Percentiles rank a stretch among this genome's conserved stretches.
These are phyloP conservation scores for Leuciscus idus DNA, from an alignment of 2,113 vertebrate genomes.

Conservation along the genomic window DNA sequence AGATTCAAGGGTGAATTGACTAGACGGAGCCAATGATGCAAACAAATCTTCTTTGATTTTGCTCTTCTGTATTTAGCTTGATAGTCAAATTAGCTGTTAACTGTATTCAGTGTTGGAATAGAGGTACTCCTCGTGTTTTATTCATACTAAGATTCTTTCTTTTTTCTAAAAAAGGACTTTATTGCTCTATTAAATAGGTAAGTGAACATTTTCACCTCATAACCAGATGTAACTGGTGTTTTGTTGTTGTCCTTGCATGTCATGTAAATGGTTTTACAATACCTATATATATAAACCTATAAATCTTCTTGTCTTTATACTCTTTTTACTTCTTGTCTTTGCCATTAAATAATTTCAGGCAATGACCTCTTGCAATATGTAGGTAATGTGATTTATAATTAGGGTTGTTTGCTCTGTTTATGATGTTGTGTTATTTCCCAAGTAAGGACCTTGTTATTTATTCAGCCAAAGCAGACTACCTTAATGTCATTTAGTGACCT, in stretches of 20 bases:
- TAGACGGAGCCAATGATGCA: background rate
- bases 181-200: conserved; percentile 58
- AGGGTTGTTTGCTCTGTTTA: conserved; percentile 6
- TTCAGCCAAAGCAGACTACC: conserved; percentile 41
- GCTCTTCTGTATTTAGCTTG: background rate
- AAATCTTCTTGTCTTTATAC: background rate
- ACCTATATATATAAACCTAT: background rate
- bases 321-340: background rate
- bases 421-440: conserved; percentile 29
- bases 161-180: conserved; percentile 26
- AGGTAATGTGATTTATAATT: background rate
- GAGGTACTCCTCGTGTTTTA: background rate
- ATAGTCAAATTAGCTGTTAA: background rate
- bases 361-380: background rate
- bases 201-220: conserved; percentile 50
- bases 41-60: background rate
- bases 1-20: background rate
- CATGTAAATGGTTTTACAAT: conserved; percentile 19
- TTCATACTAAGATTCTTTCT: background rate
- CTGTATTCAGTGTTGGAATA: background rate
- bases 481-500: conserved; percentile 36
- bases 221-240: conserved; percentile 64
- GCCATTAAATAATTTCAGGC: background rate
- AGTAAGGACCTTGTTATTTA: conserved; percentile 2
- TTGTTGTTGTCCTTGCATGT: conserved; percentile 52